A percentile compares a stretch with the other conserved stretches of the same genome.
These are phyloP conservation scores for Apotomis capreana DNA, from an alignment of 2,888 invertebrate genomes.

Conservation along the genomic window DNA sequence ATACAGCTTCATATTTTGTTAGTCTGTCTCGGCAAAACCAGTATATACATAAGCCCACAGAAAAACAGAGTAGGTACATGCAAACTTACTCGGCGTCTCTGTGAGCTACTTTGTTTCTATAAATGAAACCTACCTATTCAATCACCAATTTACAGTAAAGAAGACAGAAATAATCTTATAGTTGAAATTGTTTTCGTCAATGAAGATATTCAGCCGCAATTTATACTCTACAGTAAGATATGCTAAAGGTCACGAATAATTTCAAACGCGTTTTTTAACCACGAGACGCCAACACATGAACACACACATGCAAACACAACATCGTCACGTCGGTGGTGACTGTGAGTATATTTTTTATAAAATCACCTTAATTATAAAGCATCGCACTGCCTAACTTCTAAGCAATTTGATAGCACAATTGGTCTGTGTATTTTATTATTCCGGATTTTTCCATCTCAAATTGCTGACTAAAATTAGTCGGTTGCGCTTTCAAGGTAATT, in stretches of 20 bases:
- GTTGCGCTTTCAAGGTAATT: conserved; percentile 28
- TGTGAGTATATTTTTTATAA: conserved; percentile 71
- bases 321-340: conserved; percentile 64
- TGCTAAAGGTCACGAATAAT: background rate
- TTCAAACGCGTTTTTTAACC: conserved; percentile 48
- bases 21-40: too few species aligned
- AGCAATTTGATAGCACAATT: conserved; percentile 43
- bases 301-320: conserved; percentile 62
- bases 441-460: conserved; percentile 21
- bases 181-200: background rate
- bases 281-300: conserved; percentile 67
- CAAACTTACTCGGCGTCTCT: too few species aligned
- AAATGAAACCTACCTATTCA: too few species aligned
- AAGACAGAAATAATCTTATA: background rate
- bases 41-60: too few species aligned
- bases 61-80: too few species aligned
- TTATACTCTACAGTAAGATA: background rate
- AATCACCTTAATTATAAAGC: conserved; percentile 52
- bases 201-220: background rate
- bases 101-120: too few species aligned
- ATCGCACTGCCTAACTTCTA: conserved; percentile 58
- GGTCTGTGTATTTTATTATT: conserved; percentile 24
- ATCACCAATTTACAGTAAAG: too few species aligned
- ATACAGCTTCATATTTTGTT: background rate
- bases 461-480: conserved; percentile 6